Conservation (phyloP, 2,113 vertebrate genomes). For the Dasyprocta punctata region DNA sequence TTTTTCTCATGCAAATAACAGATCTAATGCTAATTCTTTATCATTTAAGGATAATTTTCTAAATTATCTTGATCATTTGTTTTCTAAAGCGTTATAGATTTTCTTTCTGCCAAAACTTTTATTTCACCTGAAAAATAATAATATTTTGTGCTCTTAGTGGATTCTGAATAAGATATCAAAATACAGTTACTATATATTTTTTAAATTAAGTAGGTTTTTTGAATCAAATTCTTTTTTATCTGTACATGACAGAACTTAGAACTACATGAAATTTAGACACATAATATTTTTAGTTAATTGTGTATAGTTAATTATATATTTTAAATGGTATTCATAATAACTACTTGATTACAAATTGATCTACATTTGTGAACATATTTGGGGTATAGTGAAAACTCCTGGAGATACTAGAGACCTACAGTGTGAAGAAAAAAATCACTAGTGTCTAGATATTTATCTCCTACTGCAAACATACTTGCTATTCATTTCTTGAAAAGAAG, state of each 20-base stretch:
- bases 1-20: constrained; percentile 29
- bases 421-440: not conserved
- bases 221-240: constrained; percentile 40
- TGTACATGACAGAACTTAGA: not conserved
- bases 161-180: constrained; percentile 62
- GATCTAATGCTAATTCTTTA: not conserved
- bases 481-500: not conserved
- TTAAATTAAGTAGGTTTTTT: constrained; percentile 23
- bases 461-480: not conserved
- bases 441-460: not conserved
- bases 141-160: constrained; percentile 43
- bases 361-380: not conserved
- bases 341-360: not conserved
- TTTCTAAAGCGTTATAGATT: constrained; percentile 37
- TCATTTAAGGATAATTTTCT: constrained; percentile 19
- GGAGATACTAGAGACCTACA: not conserved
- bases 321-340: not conserved
- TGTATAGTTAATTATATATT: not conserved
- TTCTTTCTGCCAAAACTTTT: constrained; percentile 58
- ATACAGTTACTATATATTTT: not conserved
- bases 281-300: not conserved
- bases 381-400: not conserved
- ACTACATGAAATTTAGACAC: not conserved
- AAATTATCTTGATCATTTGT: constrained; percentile 31
- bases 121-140: constrained; percentile 69